Evolutionary conservation across 2,888 invertebrate genomes (phyloP).

Genomic region (Eristalinus aeneus): DNA sequence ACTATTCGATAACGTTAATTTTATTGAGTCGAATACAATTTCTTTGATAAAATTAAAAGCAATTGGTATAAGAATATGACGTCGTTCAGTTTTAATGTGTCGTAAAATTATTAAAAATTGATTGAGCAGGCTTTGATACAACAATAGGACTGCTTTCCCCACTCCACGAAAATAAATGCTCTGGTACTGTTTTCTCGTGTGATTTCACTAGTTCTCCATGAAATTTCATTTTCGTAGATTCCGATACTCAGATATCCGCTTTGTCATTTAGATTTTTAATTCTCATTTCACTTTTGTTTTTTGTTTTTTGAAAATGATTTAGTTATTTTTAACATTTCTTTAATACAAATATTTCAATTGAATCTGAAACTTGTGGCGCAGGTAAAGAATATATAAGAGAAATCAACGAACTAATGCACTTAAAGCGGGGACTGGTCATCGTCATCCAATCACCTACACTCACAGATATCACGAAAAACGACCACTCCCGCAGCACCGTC

Average conservation of each 20-base stretch:
- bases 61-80: too few species aligned
- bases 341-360: too few species aligned
- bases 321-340: constrained; percentile 45
- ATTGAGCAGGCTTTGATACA: too few species aligned
- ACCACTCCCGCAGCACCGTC: neutral
- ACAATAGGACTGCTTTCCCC: too few species aligned
- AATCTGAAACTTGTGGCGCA: too few species aligned
- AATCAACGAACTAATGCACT: constrained; percentile 34
- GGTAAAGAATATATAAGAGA: constrained; percentile 17
- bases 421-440: constrained; percentile 20
- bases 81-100: too few species aligned
- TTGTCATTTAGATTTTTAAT: neutral
- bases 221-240: neutral
- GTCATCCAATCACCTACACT: constrained; percentile 27
- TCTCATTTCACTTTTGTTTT: too few species aligned
- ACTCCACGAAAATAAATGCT: too few species aligned
- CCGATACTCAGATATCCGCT: neutral
- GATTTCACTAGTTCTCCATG: neutral
- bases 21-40: neutral
- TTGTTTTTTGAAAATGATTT: constrained; percentile 28
- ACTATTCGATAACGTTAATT: neutral
- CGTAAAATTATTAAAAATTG: too few species aligned
- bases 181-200: too few species aligned
- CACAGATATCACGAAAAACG: neutral
- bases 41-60: too few species aligned